Evolutionary conservation across 2,797 vertebrate genomes (phyloP).

Genomic region (Onychomys torridus): DNA sequence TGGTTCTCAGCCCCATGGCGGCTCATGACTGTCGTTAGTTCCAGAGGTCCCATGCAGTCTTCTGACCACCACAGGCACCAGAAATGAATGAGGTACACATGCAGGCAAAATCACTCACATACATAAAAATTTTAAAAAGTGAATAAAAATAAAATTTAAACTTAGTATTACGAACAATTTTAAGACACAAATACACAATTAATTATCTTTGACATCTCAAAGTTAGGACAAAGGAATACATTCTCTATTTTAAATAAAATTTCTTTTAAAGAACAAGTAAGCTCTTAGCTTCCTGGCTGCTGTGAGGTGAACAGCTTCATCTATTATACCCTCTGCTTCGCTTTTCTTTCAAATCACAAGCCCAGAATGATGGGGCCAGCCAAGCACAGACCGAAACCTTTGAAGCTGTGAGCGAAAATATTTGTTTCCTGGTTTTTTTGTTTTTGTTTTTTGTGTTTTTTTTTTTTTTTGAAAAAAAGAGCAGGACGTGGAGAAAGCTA

Average conservation of each 20-base stretch:
- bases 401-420: background rate
- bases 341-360: background rate
- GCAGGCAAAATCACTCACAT: background rate
- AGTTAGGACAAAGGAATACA: constrained; percentile 62
- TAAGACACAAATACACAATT: constrained; percentile 10
- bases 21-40: background rate
- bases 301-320: background rate
- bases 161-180: constrained; percentile 35
- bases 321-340: background rate
- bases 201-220: constrained; percentile 54
- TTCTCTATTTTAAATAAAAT: constrained; percentile 63
- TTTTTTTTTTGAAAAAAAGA: background rate
- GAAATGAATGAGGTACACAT: background rate
- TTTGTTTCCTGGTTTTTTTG: background rate
- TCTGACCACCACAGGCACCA: background rate
- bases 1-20: background rate
- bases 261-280: constrained; percentile 5
- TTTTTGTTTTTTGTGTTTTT: no score
- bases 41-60: background rate
- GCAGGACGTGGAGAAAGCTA: background rate
- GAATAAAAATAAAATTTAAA: background rate
- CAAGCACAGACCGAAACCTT: background rate
- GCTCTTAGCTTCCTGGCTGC: background rate
- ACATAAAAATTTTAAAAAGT: background rate
- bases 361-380: background rate